phyloP scores from a whole-genome alignment of 2,113 vertebrate genomes.

The Ginglymostoma cirratum region DNA sequence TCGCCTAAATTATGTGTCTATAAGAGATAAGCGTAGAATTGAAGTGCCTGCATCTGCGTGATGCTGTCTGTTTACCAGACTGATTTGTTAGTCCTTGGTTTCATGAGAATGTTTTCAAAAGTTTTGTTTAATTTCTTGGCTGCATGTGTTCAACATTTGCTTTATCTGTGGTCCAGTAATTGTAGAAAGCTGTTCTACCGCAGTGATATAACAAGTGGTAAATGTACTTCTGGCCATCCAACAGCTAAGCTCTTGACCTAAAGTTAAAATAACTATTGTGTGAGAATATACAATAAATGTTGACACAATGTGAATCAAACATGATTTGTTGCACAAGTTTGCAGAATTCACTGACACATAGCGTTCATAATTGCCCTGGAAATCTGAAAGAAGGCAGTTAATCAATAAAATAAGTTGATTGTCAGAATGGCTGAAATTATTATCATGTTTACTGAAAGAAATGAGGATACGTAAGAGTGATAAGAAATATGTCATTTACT shows the following conservation, averaged over 20 bases:
- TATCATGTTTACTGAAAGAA: background rate
- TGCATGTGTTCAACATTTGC: background rate
- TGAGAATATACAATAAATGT: background rate
- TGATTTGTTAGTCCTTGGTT: background rate
- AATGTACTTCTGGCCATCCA: background rate
- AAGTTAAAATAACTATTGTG: background rate
- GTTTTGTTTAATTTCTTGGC: background rate
- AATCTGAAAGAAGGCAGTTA: background rate
- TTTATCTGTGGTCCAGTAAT: background rate
- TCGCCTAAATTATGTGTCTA: background rate
- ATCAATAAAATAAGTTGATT: background rate
- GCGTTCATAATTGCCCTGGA: background rate
- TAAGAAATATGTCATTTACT: background rate
- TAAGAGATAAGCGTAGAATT: background rate
- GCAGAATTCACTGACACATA: background rate
- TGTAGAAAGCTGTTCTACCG: background rate
- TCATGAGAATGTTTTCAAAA: background rate
- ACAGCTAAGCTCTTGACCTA: background rate
- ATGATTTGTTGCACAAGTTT: background rate
- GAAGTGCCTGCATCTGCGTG: background rate
- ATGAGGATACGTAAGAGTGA: background rate
- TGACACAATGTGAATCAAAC: background rate
- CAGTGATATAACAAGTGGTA: background rate
- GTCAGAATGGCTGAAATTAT: background rate
- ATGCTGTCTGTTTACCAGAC: background rate